Evolutionary conservation across 2,797 vertebrate genomes (phyloP).

Genomic region (Enteromius anoplus): DNA sequence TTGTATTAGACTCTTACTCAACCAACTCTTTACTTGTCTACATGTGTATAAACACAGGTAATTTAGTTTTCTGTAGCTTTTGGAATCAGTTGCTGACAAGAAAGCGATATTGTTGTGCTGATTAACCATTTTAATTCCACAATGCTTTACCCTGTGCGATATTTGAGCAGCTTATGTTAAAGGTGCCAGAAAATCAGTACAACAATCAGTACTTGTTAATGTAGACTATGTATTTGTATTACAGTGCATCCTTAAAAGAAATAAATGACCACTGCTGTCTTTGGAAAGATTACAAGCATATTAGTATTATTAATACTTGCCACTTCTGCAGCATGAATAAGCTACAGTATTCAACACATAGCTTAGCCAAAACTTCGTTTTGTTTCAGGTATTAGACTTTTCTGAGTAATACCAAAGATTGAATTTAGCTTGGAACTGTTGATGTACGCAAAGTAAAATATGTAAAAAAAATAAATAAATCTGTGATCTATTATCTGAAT

Average conservation of each 20-base stretch:
- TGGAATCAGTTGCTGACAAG: not conserved
- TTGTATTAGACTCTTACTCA: too few relatives aligned
- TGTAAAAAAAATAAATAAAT: not conserved
- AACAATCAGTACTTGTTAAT: not conserved
- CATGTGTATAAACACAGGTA: not conserved
- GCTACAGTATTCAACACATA: not conserved
- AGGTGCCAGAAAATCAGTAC: not conserved
- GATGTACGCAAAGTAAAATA: not conserved
- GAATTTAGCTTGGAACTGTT: not conserved
- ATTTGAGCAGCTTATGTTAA: not conserved
- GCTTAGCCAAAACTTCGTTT: not conserved
- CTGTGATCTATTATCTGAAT: not conserved
- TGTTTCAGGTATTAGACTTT: slow-evolving; percentile 32
- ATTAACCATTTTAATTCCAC: slow-evolving; percentile 14
- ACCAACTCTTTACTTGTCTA: not conserved
- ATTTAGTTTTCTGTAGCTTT: not conserved
- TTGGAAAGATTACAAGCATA: not conserved
- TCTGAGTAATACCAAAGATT: slow-evolving; percentile 63
- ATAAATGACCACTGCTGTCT: not conserved
- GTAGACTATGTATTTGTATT: not conserved
- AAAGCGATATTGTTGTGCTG: not conserved
- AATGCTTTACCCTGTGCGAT: not conserved
- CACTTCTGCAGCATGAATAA: not conserved
- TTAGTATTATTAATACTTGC: not conserved
- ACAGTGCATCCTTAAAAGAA: not conserved